Conservation (phyloP, 2,113 vertebrate genomes). For the Psephotus haematonotus region DNA sequence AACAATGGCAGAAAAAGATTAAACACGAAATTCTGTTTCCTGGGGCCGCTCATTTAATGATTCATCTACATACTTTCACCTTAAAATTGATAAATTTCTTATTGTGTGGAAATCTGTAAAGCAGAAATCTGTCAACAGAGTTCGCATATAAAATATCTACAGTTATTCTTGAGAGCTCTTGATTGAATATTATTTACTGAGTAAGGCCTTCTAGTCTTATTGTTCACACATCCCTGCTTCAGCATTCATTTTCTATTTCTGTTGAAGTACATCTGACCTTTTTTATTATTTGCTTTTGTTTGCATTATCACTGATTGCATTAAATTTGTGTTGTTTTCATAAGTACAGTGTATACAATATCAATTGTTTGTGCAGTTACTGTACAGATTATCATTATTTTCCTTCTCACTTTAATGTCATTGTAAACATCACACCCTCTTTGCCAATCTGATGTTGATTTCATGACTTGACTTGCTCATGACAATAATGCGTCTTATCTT, state of each 20-base stretch:
- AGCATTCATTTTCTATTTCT: neutral
- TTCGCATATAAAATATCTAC: neutral
- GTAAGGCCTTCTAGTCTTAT: neutral
- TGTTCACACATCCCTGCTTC: neutral
- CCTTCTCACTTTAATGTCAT: conserved; percentile 4
- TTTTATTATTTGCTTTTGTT: neutral
- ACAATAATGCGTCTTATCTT: neutral
- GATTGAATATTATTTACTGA: conserved; percentile 39
- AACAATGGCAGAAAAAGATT: neutral
- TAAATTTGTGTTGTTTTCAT: neutral
- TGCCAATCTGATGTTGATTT: neutral
- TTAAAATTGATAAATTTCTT: neutral
- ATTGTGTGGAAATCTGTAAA: neutral
- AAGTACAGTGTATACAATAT: neutral
- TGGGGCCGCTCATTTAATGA: neutral
- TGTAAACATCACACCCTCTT: neutral
- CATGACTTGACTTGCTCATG: neutral
- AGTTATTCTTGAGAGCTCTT: neutral
- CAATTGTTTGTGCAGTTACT: neutral
- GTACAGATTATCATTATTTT: neutral
- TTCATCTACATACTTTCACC: neutral
- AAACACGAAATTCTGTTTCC: neutral
- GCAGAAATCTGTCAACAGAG: neutral
- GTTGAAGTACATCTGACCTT: neutral
- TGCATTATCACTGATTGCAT: neutral